Conservation (phyloP, 2,797 vertebrate species). For the Ciconia nigra region DNA sequence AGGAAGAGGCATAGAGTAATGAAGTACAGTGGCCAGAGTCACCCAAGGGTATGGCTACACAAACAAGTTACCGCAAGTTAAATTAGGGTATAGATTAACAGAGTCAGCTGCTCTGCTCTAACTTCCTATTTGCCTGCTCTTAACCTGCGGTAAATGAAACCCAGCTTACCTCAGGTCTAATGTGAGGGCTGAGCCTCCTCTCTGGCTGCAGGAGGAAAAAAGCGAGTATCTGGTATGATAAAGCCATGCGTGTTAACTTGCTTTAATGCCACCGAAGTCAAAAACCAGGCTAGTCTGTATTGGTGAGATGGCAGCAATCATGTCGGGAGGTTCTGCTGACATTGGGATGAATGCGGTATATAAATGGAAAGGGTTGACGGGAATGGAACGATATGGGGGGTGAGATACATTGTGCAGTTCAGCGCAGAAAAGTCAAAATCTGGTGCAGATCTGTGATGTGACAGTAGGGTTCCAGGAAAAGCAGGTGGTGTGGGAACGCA, state of each 20-base stretch:
- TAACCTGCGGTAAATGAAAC: neutral
- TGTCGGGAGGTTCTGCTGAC: neutral
- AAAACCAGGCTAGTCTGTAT: neutral
- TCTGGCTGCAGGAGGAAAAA: neutral
- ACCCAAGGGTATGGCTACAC: neutral
- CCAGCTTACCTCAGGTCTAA: neutral
- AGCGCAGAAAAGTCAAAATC: conserved; percentile 44
- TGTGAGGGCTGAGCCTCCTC: neutral
- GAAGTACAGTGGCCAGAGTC: neutral
- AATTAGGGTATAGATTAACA: neutral
- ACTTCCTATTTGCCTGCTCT: conserved; percentile 1
- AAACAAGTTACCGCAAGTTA: neutral
- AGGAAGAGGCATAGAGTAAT: neutral
- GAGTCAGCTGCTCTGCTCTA: neutral
- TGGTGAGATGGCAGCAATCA: neutral
- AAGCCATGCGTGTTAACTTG: neutral
- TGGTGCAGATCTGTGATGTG: conserved; percentile 22
- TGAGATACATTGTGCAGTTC: neutral
- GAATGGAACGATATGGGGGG: neutral
- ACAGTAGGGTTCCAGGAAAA: conserved; percentile 48
- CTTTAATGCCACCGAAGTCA: neutral
- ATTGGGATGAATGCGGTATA: neutral
- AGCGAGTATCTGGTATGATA: neutral
- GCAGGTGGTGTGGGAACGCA: conserved; percentile 41
- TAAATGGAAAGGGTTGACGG: conserved; percentile 22